Evolutionary conservation across 2,113 vertebrate genomes (phyloP).

Genomic region (Heterochromis multidens): DNA sequence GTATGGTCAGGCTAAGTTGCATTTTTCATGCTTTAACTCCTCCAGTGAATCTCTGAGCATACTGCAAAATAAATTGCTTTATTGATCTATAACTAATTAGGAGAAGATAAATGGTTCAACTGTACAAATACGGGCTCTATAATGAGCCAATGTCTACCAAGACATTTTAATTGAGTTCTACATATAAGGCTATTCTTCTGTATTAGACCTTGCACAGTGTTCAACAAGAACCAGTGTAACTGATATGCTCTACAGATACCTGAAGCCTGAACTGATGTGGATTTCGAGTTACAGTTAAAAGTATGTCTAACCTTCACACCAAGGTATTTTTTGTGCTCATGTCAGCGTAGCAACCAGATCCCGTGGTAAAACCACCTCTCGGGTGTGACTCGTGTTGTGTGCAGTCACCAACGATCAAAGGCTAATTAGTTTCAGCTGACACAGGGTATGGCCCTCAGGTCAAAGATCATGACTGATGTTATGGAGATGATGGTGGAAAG

Average conservation of each 20-base stretch:
- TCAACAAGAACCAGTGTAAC: constrained; percentile 3
- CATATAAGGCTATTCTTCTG: constrained; percentile 44
- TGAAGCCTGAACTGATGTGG: neutral
- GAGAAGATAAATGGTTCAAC: constrained; percentile 75
- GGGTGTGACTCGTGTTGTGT: constrained; percentile 59
- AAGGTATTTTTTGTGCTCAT: neutral
- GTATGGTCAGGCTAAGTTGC: constrained; percentile 55
- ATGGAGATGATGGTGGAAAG: constrained; percentile 66
- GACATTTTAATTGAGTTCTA: constrained; percentile 68
- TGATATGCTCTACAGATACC: constrained; percentile 1
- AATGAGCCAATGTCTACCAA: constrained; percentile 72
- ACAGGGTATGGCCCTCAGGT: constrained; percentile 68
- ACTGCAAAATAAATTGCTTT: constrained; percentile 78
- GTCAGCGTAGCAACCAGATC: constrained; percentile 24
- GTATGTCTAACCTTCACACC: neutral
- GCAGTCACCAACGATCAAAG: constrained; percentile 72
- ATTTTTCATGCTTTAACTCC: constrained; percentile 69
- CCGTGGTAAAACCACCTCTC: constrained; percentile 19
- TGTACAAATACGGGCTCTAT: constrained; percentile 75
- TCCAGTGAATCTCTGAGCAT: constrained; percentile 60
- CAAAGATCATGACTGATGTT: constrained; percentile 76
- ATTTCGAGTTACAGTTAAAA: neutral
- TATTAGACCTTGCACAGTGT: constrained; percentile 21
- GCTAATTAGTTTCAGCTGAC: constrained; percentile 80
- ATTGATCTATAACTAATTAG: constrained; percentile 82